Base-by-base conservation (phyloP, 2,113 vertebrate genomes). In the Zapus hudsonius region DNA sequence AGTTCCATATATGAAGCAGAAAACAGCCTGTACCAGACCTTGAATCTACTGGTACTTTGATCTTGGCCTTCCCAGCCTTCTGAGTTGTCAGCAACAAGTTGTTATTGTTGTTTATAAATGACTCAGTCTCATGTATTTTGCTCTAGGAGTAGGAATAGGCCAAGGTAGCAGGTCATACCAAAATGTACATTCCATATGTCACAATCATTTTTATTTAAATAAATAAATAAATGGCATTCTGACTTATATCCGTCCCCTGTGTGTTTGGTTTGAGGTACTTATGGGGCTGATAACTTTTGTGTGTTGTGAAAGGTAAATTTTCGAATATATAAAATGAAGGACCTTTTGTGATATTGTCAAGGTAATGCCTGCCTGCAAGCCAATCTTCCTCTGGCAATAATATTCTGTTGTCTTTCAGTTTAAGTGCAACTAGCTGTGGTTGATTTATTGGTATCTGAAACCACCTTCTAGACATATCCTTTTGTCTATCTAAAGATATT, bases 391-490 rank as follows among this genome's bases (percentile, higher is more conserved):
- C 75, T 52, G 57, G 20, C 31, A 57, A 81, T 0, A 40, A 2
- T 27, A 33, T 8, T 22, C 67, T 19, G 44, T 59, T 6, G n/a
- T 76, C 20, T 40, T 84, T 91, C 55, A 75, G 74, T 72, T 89
- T 17, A 79, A 25, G 27, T 27, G 25, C 47, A 81, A 42, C 36
- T 44, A 66, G 64, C 19, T 83, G 27, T 19, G 42, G 47, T 38
- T 69, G 57, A 83, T 61, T 86, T 73, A 76, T 78, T 88, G 27
- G 72, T 82, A 90, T 63, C 63, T 67, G 38, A 66, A 85, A 20
- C 70, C 31, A n/a, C 81, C 13, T 52, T 75, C 44, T 89, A 64
- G 76, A 66, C 7, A 61, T 74, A 66, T 19, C 36, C 74, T 52
- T 27, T 69, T 80, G 33, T 74, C 33, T 73, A 36, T 69, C n/a